Percentiles rank a stretch among this genome's conserved stretches.
Evolutionary conservation across 2,113 vertebrate genomes (phyloP).

Genomic region (Rhagologus leucostigma): DNA sequence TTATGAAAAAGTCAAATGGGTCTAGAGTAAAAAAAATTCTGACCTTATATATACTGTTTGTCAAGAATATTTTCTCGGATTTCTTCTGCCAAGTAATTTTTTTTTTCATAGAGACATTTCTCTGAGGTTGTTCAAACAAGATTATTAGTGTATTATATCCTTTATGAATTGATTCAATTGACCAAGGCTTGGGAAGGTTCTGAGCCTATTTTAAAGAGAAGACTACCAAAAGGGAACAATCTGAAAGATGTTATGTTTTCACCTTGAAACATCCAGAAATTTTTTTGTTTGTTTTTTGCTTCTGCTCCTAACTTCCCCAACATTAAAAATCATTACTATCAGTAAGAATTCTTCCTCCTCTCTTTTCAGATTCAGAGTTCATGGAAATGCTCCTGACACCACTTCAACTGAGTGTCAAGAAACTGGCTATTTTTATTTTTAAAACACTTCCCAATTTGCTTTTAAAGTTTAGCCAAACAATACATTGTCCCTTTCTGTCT

Average conservation of each 20-base stretch:
- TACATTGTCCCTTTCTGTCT: not conserved
- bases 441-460: not conserved
- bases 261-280: not conserved
- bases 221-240: not conserved
- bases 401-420: conserved; percentile 34
- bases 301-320: not conserved
- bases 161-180: not conserved
- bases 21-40: not conserved
- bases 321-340: not conserved
- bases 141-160: not conserved
- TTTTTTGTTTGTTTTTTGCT: not conserved
- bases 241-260: not conserved
- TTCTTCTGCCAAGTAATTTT: not conserved
- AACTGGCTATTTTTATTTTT: not conserved
- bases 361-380: conserved; percentile 63
- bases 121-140: not conserved
- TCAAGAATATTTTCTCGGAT: not conserved
- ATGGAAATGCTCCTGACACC: conserved; percentile 14
- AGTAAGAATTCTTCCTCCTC: not conserved
- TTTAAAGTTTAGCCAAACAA: not conserved
- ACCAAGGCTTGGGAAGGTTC: not conserved
- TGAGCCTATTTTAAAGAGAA: not conserved
- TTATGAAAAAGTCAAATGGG: not conserved
- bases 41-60: not conserved
- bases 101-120: not conserved